A percentile compares a stretch with the other conserved stretches of the same genome.
Evolutionary conservation across 1,140 invertebrate genomes (phyloP).

Genomic region (Tenebrio molitor): DNA sequence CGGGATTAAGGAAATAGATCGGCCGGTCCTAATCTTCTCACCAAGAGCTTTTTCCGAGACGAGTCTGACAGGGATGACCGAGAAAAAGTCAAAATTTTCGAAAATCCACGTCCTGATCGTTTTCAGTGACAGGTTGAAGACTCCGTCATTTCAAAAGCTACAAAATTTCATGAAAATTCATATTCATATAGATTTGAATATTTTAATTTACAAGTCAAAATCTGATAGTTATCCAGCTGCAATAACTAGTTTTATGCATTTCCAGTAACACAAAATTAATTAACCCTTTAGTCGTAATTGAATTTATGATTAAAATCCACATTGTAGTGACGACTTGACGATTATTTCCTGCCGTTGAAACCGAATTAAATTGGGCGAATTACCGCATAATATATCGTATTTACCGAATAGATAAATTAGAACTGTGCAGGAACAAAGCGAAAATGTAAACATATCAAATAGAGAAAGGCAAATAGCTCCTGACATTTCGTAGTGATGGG

Average conservation of each 20-base stretch:
- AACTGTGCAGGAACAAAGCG: slow-evolving; percentile 35
- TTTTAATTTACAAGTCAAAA: too few relatives aligned
- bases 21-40: background rate
- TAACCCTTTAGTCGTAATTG: background rate
- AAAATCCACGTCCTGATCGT: too few relatives aligned
- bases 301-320: slow-evolving; percentile 6
- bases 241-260: too few relatives aligned
- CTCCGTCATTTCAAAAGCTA: too few relatives aligned
- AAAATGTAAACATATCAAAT: slow-evolving; percentile 37
- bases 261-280: too few relatives aligned
- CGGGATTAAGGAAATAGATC: slow-evolving; percentile 20
- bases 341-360: background rate
- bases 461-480: slow-evolving; percentile 40
- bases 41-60: background rate
- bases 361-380: background rate
- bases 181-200: too few relatives aligned
- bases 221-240: too few relatives aligned
- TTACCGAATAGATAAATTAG: slow-evolving; percentile 14
- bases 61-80: too few relatives aligned
- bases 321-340: background rate
- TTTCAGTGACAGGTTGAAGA: too few relatives aligned
- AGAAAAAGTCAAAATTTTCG: too few relatives aligned
- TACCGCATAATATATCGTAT: background rate
- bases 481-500: slow-evolving; percentile 8
- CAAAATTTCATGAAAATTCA: too few relatives aligned